Evolutionary conservation across 2,113 vertebrate species (phyloP), one percentile per base, ranked within the genome.

Genomic region (Ictidomys tridecemlineatus): DNA sequence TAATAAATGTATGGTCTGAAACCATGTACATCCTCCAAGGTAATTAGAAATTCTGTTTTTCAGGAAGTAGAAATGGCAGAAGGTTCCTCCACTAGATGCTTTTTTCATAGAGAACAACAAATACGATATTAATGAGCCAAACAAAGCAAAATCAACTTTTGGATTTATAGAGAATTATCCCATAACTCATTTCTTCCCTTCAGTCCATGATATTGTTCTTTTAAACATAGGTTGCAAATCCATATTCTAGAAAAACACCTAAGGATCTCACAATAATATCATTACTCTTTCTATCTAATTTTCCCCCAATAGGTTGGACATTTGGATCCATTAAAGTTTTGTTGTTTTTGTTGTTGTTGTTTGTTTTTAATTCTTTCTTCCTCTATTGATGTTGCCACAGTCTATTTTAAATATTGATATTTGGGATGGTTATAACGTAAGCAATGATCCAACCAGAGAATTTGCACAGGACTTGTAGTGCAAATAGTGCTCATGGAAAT

Each of bases 11-110:
- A 4, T 48, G 16, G 42, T 86, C 73, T 69, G 51, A 95, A 77
- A 82, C 28, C n/a, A 45, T 45, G 1, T 45, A 93, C 37, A 58
- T 86, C 26, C 39, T 94, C n/a, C 83, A 93, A 72, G 32, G 20
- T 28, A 91, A 78, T 53, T 70, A 85, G 37, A 42, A 65, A 34
- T 96, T 97, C 87, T 77, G 3, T 8, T 96, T 96, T 79, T 84
- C 14, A 67, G 51, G 3, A 30, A 34, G 39, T 5, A 77, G 12
- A 80, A 95, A 45, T 87, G 70, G 42, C 14, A 89, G 51, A 9
- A 89, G 32, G 78, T 87, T 95, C 97, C 88, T 51, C 16, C 69
- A 30, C 0, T 51, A 4, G 10, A 8, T 78, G 24, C 2, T 80
- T 5, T 86, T 88, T 92, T 82, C 11, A 58, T 37, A 34, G 9